phyloP scores from a whole-genome alignment of 1,140 invertebrate genomes.

The Atta texana region DNA sequence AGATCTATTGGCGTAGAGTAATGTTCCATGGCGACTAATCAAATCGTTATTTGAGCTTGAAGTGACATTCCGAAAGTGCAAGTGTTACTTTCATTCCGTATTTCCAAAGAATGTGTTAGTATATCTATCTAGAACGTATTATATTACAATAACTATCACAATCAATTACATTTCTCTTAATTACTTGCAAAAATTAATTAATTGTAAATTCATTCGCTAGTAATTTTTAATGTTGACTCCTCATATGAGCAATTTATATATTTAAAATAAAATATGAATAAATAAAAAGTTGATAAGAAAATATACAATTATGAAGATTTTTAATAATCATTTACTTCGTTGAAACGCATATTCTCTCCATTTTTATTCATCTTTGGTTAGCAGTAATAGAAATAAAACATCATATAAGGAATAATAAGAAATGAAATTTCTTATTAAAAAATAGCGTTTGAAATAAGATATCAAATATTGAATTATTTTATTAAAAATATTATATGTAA shows the following conservation, averaged over 20 bases:
- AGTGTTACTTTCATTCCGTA: not conserved
- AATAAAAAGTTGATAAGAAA: not conserved
- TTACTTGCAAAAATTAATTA: not conserved
- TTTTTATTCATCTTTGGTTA: too few relatives aligned
- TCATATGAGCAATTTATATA: not conserved
- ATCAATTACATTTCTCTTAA: not conserved
- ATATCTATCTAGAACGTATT: not conserved
- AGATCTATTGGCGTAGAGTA: conserved; percentile 26
- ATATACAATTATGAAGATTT: not conserved
- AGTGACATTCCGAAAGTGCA: conserved; percentile 26
- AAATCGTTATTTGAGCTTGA: conserved; percentile 20
- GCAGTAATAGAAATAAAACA: too few relatives aligned
- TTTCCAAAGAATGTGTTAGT: not conserved
- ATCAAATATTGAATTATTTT: too few relatives aligned
- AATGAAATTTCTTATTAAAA: not conserved
- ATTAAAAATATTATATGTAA: not conserved
- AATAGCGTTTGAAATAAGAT: not conserved
- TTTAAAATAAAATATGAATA: not conserved
- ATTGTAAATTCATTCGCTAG: not conserved
- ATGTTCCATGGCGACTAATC: not conserved
- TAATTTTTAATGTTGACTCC: not conserved
- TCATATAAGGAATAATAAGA: too few relatives aligned
- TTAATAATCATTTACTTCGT: too few relatives aligned
- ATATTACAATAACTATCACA: not conserved
- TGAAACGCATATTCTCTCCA: too few relatives aligned